A percentile compares a stretch with the other conserved stretches of the same genome.
Evolutionary conservation across 2,113 vertebrate species (phyloP).

Genomic region (Catharus fuscescens): DNA sequence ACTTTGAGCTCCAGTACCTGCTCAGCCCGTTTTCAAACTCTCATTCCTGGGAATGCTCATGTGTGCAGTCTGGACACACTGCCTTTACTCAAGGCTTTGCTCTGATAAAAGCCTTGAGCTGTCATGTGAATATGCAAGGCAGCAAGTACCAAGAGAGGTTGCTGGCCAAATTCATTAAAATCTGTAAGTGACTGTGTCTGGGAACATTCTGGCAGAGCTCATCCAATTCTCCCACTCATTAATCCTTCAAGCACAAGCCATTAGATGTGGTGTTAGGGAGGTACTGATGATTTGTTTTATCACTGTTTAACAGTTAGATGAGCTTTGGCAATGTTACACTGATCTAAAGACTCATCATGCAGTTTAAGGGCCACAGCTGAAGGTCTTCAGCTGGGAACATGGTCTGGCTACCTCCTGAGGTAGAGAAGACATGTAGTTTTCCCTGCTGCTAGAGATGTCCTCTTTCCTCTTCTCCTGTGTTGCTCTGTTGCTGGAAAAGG

Average conservation of each 20-base stretch:
- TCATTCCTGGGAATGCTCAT: background rate
- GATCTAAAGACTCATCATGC: background rate
- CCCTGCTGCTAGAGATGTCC: background rate
- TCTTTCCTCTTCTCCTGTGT: background rate
- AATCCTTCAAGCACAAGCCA: background rate
- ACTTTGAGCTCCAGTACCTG: background rate
- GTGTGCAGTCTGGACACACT: background rate
- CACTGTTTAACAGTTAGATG: background rate
- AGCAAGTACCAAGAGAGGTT: background rate
- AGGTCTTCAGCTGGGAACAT: background rate
- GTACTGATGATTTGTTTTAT: background rate
- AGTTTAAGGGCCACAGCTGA: background rate
- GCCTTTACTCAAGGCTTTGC: background rate
- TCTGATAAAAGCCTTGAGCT: background rate
- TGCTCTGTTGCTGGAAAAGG: background rate
- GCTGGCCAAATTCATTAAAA: slow-evolving; percentile 14
- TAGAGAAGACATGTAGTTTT: background rate
- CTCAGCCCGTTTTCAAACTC: background rate
- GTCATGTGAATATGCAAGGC: background rate
- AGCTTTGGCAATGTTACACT: background rate
- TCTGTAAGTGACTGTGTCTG: background rate
- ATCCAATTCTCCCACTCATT: background rate
- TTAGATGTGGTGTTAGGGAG: background rate
- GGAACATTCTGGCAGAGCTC: background rate
- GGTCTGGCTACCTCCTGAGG: background rate